Base-by-base conservation (phyloP, 2,888 invertebrate genomes). In the Nemotelus pantherinus region DNA sequence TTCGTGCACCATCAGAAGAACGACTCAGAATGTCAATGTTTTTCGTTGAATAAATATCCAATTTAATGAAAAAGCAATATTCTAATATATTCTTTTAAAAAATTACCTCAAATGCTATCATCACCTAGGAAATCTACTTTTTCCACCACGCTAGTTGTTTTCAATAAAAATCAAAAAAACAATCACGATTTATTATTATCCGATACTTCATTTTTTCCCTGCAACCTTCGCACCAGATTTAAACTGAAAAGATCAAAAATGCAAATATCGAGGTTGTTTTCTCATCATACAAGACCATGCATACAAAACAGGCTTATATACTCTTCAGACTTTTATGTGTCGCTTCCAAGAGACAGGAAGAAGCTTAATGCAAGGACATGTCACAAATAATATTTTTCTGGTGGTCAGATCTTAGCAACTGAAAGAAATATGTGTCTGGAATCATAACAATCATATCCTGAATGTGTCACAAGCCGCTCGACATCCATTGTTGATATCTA, bases 361-460 rank as follows among this genome's bases (percentile, higher is more conserved):
- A 25, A 50, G 50, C n/a, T 55, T 70, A 55, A 70, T 55, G 55
- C 55, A 70, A 70, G 55, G 70, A 70, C 70, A 70, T 55, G 70
- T 70, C 70, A 70, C 70, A 70, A 55, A 70, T 70, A 70, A 70
- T 70, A 70, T 70, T 70, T 55, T 55, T 70, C 70, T 70, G 53
- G 53, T 55, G 55, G 70, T 53, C 43, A 70, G 70, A 55, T 55
- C 43, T 53, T 70, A 70, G 55, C 70, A 70, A 70, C 55, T 70
- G 70, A 53, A 70, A 55, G 70, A 70, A 55, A 70, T 70, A 53
- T 70, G 70, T 70, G 70, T 70, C 70, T 70, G 70, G 70, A 39
- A 70, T 70, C 70, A 47, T 70, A 70, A 70, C 70, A 70, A 55
- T 70, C 70, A 70, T 70, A 70, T 70, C 70, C 70, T 70, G 70